These are phyloP conservation scores for Otus scops DNA, from an alignment of 2,797 vertebrate species.

Conservation along the genomic window DNA sequence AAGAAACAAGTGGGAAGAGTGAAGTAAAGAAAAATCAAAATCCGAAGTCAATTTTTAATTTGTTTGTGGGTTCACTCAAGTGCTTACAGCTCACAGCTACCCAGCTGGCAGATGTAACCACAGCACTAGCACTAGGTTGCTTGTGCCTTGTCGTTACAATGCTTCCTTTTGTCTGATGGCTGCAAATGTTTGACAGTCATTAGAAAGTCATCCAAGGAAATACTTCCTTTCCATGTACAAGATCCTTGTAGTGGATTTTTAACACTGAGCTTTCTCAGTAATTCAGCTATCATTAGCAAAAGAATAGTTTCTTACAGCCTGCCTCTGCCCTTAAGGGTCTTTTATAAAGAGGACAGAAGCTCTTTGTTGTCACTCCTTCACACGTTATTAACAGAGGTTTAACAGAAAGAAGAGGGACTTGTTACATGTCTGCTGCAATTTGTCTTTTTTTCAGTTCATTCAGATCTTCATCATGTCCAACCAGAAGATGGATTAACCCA, in stretches of 20 bases:
- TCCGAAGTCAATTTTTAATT: background rate
- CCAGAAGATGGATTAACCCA: slow-evolving; percentile 53
- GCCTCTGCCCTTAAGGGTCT: slow-evolving; percentile 52
- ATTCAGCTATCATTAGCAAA: slow-evolving; percentile 67
- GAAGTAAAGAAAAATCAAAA: background rate
- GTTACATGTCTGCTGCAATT: slow-evolving; percentile 56
- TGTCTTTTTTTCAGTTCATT: slow-evolving; percentile 59
- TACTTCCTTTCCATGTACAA: slow-evolving; percentile 68
- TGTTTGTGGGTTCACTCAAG: background rate
- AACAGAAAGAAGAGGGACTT: slow-evolving; percentile 49
- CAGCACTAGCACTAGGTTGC: background rate
- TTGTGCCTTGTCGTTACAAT: slow-evolving; percentile 59
- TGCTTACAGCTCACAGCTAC: background rate
- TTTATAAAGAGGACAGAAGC: slow-evolving; percentile 65
- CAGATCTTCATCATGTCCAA: slow-evolving; percentile 51
- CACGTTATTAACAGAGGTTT: slow-evolving; percentile 63
- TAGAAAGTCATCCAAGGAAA: slow-evolving; percentile 72
- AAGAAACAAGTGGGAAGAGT: background rate
- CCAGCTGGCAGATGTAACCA: background rate
- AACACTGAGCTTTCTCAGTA: slow-evolving; percentile 66
- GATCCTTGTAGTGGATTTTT: slow-evolving; percentile 53
- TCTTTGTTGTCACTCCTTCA: slow-evolving; percentile 73
- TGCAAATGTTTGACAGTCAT: slow-evolving; percentile 72
- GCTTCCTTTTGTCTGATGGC: slow-evolving; percentile 61
- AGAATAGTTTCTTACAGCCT: slow-evolving; percentile 70